These are phyloP conservation scores for Phylloscopus trochiloides DNA, from an alignment of 2,113 vertebrate species.

Conservation along the genomic window DNA sequence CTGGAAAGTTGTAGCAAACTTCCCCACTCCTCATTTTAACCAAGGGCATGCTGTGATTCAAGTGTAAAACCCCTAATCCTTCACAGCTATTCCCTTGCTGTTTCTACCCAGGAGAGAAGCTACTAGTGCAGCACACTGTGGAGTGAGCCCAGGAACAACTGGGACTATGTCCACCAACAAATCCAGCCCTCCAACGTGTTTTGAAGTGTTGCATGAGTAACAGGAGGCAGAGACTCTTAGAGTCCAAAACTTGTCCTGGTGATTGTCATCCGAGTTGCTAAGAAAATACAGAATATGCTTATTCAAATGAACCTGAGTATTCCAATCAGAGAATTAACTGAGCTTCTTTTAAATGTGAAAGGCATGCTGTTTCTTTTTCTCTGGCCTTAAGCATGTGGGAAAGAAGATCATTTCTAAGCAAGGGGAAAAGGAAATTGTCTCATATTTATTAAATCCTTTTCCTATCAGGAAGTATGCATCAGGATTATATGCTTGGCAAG, in stretches of 20 bases:
- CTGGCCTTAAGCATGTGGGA: conserved; percentile 19
- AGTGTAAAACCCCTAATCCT: neutral
- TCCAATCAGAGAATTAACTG: neutral
- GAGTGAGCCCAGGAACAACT: neutral
- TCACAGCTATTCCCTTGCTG: neutral
- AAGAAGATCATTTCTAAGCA: conserved; percentile 28
- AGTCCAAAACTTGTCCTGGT: neutral
- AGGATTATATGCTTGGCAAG: conserved; percentile 57
- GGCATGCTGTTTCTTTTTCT: neutral
- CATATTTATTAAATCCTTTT: conserved; percentile 61
- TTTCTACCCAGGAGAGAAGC: neutral
- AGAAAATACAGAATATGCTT: neutral
- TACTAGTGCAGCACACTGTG: neutral
- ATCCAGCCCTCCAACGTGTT: neutral
- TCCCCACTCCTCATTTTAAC: neutral
- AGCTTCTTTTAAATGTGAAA: neutral
- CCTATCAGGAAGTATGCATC: conserved; percentile 58
- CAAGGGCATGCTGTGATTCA: neutral
- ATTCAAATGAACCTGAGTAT: neutral
- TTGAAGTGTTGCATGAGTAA: neutral
- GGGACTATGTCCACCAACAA: neutral
- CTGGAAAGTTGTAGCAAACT: neutral
- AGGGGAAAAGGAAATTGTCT: conserved; percentile 55
- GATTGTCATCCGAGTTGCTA: neutral
- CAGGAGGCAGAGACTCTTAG: neutral